phyloP scores from a whole-genome alignment of 1,140 invertebrate species.

The Lepidostoma basale region DNA sequence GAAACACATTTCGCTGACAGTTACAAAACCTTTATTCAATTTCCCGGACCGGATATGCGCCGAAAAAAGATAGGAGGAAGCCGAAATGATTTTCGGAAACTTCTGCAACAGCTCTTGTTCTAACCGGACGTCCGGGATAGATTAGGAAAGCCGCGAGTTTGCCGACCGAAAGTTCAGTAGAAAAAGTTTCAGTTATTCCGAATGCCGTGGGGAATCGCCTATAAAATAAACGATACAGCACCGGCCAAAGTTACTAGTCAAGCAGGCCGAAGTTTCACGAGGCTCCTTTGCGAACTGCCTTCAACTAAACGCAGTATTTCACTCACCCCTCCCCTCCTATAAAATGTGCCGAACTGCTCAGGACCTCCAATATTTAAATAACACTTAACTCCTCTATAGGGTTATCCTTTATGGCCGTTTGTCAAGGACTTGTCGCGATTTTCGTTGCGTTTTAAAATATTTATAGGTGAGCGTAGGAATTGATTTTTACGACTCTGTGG shows the following conservation, averaged over 20 bases:
- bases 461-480: too few relatives aligned
- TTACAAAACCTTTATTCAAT: constrained; percentile 21
- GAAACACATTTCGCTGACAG: constrained; percentile 10
- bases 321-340: background rate
- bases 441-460: too few relatives aligned
- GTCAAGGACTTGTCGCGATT: too few relatives aligned
- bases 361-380: background rate
- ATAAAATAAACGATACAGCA: constrained; percentile 40
- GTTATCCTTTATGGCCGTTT: background rate
- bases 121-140: constrained; percentile 26
- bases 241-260: constrained; percentile 23
- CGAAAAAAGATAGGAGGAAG: constrained; percentile 7
- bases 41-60: constrained; percentile 15
- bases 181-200: constrained; percentile 26
- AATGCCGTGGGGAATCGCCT: constrained; percentile 12
- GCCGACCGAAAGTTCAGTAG: constrained; percentile 12
- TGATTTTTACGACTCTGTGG: too few relatives aligned
- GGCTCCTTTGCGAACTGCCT: constrained; percentile 16
- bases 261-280: constrained; percentile 31
- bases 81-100: constrained; percentile 24
- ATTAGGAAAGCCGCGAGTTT: constrained; percentile 20
- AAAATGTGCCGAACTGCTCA: background rate
- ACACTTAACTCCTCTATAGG: background rate
- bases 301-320: constrained; percentile 11
- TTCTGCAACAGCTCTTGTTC: constrained; percentile 29